Base-by-base conservation (phyloP, 2,113 vertebrate species). In the Sander lucioperca region DNA sequence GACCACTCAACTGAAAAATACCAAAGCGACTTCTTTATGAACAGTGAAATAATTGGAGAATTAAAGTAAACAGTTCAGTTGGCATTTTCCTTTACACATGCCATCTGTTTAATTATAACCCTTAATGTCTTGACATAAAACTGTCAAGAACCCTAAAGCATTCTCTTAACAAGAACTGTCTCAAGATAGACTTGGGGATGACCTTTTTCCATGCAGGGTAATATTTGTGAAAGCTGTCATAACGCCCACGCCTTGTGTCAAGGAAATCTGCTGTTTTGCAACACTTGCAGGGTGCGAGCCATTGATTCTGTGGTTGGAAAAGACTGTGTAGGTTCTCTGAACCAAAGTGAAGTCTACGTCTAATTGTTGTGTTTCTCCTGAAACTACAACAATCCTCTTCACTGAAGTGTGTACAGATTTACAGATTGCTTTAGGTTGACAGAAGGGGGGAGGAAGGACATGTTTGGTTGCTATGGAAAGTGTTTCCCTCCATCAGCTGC, bases 401-500 rank as follows among this genome's bases (percentile, higher is more conserved):
- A 47, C 57, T 74, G 69, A 81, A 67, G 78, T 74, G 63, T 76
- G 74, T 54, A 21, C 70, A 70, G 72, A 87, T 82, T 84, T 54
- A n/a, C 67, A 72, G 67, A 88, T 82, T 84, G 59, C 89, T 85
- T 88, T 69, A 78, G 85, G 54, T 56, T 59, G 56, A 57, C 67
- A 68, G 76, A n/a, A 61, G 36, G 36, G 36, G 79, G 77, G 73
- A 65, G 83, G 83, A 39, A 50, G 3, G 66, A 83, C 69, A 66
- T 64, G 86, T 45, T 70, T 65, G 64, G 90, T 92, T 92, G 86
- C 92, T 87, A 90, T 91, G 92, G 88, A 94, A 93, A 93, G 94
- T 88, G 94, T 94, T 94, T 94, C 92, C 93, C 93, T 93, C 84
- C 84, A 92, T 93, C 91, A 90, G 92, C 92, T 87, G 89, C 74